Conservation (phyloP, 2,797 vertebrate genomes). For the Cossypha niveicapilla region DNA sequence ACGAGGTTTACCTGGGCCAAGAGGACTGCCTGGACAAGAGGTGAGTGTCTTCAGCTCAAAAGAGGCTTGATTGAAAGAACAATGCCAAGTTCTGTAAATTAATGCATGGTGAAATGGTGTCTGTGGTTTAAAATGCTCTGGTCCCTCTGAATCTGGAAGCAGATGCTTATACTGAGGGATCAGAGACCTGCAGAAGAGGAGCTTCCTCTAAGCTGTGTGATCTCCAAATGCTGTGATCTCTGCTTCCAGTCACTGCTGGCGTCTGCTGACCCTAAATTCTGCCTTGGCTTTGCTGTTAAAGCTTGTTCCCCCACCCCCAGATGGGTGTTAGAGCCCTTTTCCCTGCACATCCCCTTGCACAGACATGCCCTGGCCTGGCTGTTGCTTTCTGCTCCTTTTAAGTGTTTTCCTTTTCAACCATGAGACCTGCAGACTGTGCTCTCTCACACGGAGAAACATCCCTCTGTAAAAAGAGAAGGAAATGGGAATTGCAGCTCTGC, state of each 20-base stretch:
- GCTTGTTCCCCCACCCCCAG: not conserved
- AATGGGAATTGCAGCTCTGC: not conserved
- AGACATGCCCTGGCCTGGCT: not conserved
- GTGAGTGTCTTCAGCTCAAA: slow-evolving; percentile 70
- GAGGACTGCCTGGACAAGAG: slow-evolving; percentile 85
- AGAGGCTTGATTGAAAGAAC: not conserved
- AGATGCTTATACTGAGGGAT: not conserved
- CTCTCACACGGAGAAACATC: rapidly evolving
- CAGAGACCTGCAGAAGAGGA: not conserved
- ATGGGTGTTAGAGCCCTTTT: not conserved
- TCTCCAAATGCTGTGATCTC: not conserved
- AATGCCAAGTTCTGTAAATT: not conserved
- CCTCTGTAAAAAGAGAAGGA: not conserved
- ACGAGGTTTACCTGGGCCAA: slow-evolving; percentile 89
- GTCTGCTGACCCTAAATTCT: not conserved
- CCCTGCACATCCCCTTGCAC: not conserved
- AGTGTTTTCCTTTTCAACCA: not conserved
- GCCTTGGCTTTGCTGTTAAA: not conserved
- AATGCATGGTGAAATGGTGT: not conserved
- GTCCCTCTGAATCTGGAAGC: not conserved
- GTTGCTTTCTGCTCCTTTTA: not conserved
- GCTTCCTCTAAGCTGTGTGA: not conserved
- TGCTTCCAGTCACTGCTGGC: not conserved
- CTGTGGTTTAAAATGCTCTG: not conserved
- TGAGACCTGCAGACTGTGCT: not conserved